These are phyloP conservation scores for Drosophila biarmipes DNA, from an alignment of 1,140 invertebrate genomes.

Conservation along the genomic window DNA sequence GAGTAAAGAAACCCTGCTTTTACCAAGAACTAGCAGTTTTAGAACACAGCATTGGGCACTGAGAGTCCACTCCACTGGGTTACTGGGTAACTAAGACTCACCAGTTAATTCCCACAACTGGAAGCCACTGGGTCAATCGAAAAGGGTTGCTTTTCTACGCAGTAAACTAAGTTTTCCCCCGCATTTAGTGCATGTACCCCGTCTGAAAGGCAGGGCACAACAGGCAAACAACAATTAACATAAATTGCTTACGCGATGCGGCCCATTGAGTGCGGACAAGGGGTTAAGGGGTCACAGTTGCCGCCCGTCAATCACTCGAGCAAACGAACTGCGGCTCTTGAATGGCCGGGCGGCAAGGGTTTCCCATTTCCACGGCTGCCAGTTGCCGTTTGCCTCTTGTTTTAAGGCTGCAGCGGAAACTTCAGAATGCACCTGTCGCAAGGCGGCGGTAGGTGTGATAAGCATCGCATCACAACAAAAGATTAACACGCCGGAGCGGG, in stretches of 20 bases:
- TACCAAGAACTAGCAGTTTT: not conserved
- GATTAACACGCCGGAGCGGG: conserved; percentile 64
- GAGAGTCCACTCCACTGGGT: not conserved
- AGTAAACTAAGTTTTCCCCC: not conserved
- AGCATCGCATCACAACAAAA: conserved; percentile 70
- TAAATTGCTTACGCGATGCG: conserved; percentile 68
- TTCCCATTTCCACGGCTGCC: conserved; percentile 32
- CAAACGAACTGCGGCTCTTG: conserved; percentile 65
- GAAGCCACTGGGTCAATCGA: not conserved
- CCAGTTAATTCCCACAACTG: conserved; percentile 10
- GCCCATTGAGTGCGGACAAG: conserved; percentile 61
- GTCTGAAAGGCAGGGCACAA: not conserved
- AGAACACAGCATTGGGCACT: not conserved
- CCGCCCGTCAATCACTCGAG: conserved; percentile 65
- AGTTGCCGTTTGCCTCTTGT: conserved; percentile 7
- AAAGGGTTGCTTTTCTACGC: not conserved
- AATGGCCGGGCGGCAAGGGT: conserved; percentile 20
- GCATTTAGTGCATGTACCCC: conserved; percentile 6
- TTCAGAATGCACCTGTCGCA: conserved; percentile 61
- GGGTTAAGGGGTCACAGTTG: conserved; percentile 41
- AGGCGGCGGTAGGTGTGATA: conserved; percentile 53
- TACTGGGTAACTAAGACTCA: not conserved
- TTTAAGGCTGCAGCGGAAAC: conserved; percentile 25
- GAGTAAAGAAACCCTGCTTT: not conserved
- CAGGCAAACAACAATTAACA: conserved; percentile 61